phyloP scores from a whole-genome alignment of 1,140 invertebrate genomes.

The Drosophila subobscura region DNA sequence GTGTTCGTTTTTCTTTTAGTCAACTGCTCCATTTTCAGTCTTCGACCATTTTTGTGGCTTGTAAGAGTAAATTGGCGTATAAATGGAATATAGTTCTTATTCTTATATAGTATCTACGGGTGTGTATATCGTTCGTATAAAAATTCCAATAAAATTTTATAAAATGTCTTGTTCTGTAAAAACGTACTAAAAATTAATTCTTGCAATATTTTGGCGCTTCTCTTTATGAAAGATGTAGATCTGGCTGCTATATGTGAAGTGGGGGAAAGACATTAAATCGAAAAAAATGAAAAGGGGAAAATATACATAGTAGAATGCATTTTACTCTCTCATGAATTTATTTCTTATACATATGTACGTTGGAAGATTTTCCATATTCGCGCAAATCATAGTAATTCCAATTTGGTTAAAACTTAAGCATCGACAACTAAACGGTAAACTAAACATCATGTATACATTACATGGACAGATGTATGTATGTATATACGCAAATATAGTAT shows the following conservation, averaged over 20 bases:
- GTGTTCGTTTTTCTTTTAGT: slow-evolving; percentile 38
- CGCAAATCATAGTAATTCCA: slow-evolving; percentile 46
- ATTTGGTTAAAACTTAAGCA: slow-evolving; percentile 53
- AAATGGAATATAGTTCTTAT: slow-evolving; percentile 51
- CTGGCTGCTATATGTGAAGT: slow-evolving; percentile 28
- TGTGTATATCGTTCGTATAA: slow-evolving; percentile 53
- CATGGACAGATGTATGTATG: slow-evolving; percentile 19
- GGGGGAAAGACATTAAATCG: slow-evolving; percentile 19
- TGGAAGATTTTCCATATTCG: slow-evolving; percentile 38
- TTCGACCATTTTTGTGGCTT: slow-evolving; percentile 66
- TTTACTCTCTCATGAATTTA: slow-evolving; percentile 56
- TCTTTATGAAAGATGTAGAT: slow-evolving; percentile 20
- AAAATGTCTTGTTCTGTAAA: slow-evolving; percentile 62
- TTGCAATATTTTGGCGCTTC: slow-evolving; percentile 70
- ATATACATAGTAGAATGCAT: slow-evolving; percentile 59
- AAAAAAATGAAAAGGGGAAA: slow-evolving; percentile 47
- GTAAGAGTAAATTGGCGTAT: slow-evolving; percentile 72
- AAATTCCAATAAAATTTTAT: slow-evolving; percentile 65
- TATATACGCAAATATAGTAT: slow-evolving; percentile 40
- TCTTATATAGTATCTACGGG: slow-evolving; percentile 22
- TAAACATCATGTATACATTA: slow-evolving; percentile 35
- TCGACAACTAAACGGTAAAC: slow-evolving; percentile 36
- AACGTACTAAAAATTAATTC: slow-evolving; percentile 60
- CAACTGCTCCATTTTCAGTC: slow-evolving; percentile 71
- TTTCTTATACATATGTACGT: slow-evolving; percentile 35